Evolutionary conservation across 2,113 vertebrate species (phyloP).

Genomic region (Myxocyprinus asiaticus): DNA sequence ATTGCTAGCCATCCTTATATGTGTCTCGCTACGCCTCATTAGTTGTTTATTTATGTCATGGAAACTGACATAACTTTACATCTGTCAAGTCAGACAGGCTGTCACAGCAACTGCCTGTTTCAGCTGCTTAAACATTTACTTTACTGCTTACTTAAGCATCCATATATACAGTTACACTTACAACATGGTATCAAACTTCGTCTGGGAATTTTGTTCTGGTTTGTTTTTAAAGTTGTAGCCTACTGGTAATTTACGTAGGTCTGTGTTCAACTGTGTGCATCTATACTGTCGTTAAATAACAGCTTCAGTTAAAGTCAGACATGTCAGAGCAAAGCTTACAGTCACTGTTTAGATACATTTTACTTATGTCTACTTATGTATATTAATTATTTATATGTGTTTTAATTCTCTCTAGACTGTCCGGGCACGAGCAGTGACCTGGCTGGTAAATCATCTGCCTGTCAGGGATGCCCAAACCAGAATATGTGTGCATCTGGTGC

Average conservation of each 20-base stretch:
- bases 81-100: neutral
- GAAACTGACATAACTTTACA: neutral
- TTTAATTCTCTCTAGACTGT: conserved; percentile 75
- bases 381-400: neutral
- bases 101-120: neutral
- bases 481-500: conserved; percentile 82
- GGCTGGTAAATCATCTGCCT: conserved; percentile 84
- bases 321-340: neutral
- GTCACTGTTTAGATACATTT: neutral
- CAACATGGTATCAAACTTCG: neutral
- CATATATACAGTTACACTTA: neutral
- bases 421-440: conserved; percentile 84
- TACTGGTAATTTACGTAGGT: neutral
- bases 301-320: too few species aligned
- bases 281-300: neutral
- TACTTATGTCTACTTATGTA: neutral
- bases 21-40: neutral
- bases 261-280: neutral
- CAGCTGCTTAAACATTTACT: neutral
- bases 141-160: neutral
- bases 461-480: conserved; percentile 92
- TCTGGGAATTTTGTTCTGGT: neutral
- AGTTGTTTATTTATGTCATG: neutral
- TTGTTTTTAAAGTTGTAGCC: too few species aligned
- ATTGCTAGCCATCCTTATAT: neutral